A percentile compares a stretch with the other conserved stretches of the same genome.
Conservation (phyloP, 2,888 invertebrate genomes). For the Micropterix aruncella region DNA sequence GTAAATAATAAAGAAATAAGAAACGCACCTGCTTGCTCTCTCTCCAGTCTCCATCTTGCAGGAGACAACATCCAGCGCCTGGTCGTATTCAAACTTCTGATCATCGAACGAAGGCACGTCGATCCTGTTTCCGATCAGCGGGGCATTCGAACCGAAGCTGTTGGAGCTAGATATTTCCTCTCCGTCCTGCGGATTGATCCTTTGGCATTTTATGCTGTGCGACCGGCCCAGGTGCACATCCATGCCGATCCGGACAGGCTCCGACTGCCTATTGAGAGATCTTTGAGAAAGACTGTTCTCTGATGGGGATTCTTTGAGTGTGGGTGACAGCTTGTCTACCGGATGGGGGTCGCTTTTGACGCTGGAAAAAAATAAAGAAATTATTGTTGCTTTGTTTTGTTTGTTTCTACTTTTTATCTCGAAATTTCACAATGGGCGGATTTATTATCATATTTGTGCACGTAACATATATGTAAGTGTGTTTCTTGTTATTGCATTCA, state of each 20-base stretch:
- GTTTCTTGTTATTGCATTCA: too few species aligned
- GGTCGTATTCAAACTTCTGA: constrained; percentile 20
- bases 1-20: background rate
- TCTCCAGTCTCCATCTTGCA: constrained; percentile 45
- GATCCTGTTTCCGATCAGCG: constrained; percentile 76
- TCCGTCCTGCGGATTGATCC: constrained; percentile 11
- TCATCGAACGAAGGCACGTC: constrained; percentile 45
- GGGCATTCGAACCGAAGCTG: constrained; percentile 71
- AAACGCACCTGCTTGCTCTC: constrained; percentile 25
- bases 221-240: constrained; percentile 3
- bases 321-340: too few species aligned
- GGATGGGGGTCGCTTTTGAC: too few species aligned
- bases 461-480: too few species aligned
- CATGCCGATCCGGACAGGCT: constrained; percentile 1
- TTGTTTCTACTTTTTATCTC: too few species aligned
- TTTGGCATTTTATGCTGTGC: constrained; percentile 16
- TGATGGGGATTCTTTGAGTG: background rate
- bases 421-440: too few species aligned
- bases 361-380: too few species aligned
- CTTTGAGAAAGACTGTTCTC: constrained; percentile 5
- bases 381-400: too few species aligned
- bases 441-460: too few species aligned
- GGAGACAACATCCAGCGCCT: constrained; percentile 48
- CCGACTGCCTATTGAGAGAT: constrained; percentile 16
- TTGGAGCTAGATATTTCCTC: constrained; percentile 36